A percentile compares a stretch with the other conserved stretches of the same genome.
Conservation (phyloP, 2,888 invertebrate genomes). For the Alsophila aescularia region DNA sequence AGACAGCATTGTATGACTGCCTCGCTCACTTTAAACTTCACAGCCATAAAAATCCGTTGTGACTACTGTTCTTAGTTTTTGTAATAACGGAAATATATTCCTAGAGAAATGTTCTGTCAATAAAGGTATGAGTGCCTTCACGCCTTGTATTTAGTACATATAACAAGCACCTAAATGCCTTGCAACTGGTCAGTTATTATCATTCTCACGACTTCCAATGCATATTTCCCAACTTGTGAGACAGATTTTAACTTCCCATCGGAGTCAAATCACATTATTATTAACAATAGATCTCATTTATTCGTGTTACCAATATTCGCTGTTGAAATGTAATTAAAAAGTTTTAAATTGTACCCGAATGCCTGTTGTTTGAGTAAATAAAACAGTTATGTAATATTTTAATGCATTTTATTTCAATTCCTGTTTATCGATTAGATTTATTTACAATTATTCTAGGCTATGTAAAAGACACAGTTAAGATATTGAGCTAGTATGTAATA, state of each 20-base stretch:
- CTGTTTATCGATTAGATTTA: slow-evolving; percentile 14
- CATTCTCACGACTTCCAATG: slow-evolving; percentile 34
- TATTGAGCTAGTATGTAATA: too few species aligned
- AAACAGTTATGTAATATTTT: slow-evolving; percentile 36
- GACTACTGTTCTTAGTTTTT: too few species aligned
- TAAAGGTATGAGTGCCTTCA: not conserved
- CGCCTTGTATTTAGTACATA: slow-evolving; percentile 2
- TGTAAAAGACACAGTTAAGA: not conserved
- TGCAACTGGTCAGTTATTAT: slow-evolving; percentile 25
- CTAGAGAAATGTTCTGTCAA: not conserved
- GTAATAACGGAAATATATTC: not conserved
- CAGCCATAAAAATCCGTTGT: too few species aligned
- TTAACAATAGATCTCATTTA: slow-evolving; percentile 41
- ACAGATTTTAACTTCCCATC: slow-evolving; percentile 32
- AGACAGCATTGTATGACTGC: too few species aligned
- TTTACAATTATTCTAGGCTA: slow-evolving; percentile 25
- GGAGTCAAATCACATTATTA: slow-evolving; percentile 21
- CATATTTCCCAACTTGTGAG: slow-evolving; percentile 32
- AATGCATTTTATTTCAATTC: slow-evolving; percentile 27
- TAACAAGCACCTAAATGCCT: slow-evolving; percentile 23
- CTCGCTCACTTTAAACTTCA: too few species aligned
- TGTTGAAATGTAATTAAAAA: slow-evolving; percentile 29
- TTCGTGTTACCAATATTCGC: slow-evolving; percentile 37
- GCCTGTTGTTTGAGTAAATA: slow-evolving; percentile 42
- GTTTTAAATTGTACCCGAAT: slow-evolving; percentile 36